phyloP scores from a whole-genome alignment of 2,113 vertebrate genomes.

The Protomyctophum bolini region DNA sequence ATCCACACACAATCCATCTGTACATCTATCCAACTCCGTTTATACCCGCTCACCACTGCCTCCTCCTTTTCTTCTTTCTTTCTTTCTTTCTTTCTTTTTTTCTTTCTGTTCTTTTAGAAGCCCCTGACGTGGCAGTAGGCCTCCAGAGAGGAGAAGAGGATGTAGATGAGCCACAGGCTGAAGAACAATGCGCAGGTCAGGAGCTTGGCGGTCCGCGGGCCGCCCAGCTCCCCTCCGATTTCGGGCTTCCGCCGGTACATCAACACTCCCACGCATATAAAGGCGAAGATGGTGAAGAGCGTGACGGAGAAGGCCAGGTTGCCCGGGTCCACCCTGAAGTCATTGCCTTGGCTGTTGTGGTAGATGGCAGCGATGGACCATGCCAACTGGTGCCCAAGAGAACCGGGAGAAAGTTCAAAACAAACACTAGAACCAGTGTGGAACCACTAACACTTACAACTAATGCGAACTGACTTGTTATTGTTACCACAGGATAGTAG shows the following conservation, averaged over 20 bases:
- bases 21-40: no score
- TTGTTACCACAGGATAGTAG: no score
- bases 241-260: conserved; percentile 96
- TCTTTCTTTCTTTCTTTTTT: not conserved
- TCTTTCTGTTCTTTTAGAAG: conserved; percentile 85
- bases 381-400: conserved; percentile 76
- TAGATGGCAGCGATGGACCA: conserved; percentile 99
- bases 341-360: conserved; percentile 83
- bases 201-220: conserved; percentile 97
- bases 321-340: conserved; percentile 91
- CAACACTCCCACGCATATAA: conserved; percentile 90
- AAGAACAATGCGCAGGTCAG: conserved; percentile 92
- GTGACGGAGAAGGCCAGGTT: conserved; percentile 98
- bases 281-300: conserved; percentile 99
- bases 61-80: not conserved
- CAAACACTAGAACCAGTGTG: no score
- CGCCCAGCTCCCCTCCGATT: conserved; percentile 97
- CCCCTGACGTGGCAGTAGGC: conserved; percentile 99
- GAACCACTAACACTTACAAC: no score
- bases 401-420: not conserved
- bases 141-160: conserved; percentile 99
- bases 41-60: no score
- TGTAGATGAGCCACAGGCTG: conserved; percentile 98
- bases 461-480: no score
- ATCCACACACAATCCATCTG: no score